phyloP scores from a whole-genome alignment of 2,797 vertebrate genomes.

The Uromys caudimaculatus region DNA sequence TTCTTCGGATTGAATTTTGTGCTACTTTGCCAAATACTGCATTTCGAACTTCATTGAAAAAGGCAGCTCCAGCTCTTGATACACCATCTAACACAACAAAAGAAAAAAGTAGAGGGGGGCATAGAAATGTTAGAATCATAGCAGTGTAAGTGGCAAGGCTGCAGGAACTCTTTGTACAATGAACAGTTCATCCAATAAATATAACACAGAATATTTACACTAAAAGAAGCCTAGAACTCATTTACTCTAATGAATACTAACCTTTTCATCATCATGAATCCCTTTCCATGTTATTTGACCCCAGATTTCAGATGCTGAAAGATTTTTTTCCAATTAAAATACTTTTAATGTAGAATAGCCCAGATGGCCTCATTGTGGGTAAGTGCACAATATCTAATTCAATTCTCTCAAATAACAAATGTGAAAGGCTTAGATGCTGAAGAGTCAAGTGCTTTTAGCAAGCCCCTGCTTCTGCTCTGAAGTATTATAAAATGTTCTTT shows the following conservation, averaged over 20 bases:
- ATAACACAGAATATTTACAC: slow-evolving; percentile 43
- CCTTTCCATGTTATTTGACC: slow-evolving; percentile 51
- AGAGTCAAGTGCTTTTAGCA: slow-evolving; percentile 59
- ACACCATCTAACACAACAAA: slow-evolving; percentile 91
- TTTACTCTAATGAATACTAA: slow-evolving; percentile 56
- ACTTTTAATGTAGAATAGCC: slow-evolving; percentile 57
- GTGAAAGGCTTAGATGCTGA: slow-evolving; percentile 50
- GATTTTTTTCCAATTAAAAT: slow-evolving; percentile 61
- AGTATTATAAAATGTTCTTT: slow-evolving; percentile 56
- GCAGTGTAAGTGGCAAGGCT: neutral
- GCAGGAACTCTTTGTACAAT: slow-evolving; percentile 51
- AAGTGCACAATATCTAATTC: slow-evolving; percentile 63
- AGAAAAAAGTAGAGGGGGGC: slow-evolving; percentile 31
- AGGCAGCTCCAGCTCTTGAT: slow-evolving; percentile 93
- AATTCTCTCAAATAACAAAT: slow-evolving; percentile 61
- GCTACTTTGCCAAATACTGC: slow-evolving; percentile 98
- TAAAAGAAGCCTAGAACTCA: slow-evolving; percentile 60
- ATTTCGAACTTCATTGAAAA: slow-evolving; percentile 98
- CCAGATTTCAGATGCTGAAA: slow-evolving; percentile 57
- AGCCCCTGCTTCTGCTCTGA: neutral
- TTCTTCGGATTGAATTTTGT: slow-evolving; percentile 97
- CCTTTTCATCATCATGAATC: slow-evolving; percentile 48
- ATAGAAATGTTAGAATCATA: slow-evolving; percentile 51
- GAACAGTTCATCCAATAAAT: slow-evolving; percentile 42
- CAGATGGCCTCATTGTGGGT: slow-evolving; percentile 59